A percentile compares a stretch with the other conserved stretches of the same genome.
phyloP scores from a whole-genome alignment of 2,113 vertebrate species.

The Oryzias melastigma region DNA sequence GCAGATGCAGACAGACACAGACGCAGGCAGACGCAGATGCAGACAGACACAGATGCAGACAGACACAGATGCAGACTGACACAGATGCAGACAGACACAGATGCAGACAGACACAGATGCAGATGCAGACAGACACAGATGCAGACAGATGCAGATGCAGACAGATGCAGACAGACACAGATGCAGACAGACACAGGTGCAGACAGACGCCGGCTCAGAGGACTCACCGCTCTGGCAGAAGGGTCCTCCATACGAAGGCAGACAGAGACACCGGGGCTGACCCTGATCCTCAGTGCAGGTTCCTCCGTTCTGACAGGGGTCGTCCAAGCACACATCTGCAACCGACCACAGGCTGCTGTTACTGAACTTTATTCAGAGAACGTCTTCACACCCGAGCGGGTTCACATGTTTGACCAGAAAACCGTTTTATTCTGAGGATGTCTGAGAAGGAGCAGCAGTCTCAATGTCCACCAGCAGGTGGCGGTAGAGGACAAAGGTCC shows the following conservation, averaged over 20 bases:
- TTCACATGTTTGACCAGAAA: too few species aligned
- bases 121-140: too few species aligned
- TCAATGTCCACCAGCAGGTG: constrained; percentile 29
- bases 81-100: too few species aligned
- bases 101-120: too few species aligned
- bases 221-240: constrained; percentile 83
- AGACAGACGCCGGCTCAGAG: not conserved
- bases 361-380: not conserved
- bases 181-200: too few species aligned
- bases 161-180: too few species aligned
- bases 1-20: too few species aligned
- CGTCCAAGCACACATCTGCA: constrained; percentile 85
- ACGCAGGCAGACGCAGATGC: too few species aligned
- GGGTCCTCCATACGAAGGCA: constrained; percentile 88
- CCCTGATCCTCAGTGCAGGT: constrained; percentile 81
- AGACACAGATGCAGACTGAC: too few species aligned
- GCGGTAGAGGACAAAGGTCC: constrained; percentile 34
- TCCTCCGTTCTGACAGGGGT: constrained; percentile 91
- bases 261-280: constrained; percentile 81
- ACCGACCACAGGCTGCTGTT: constrained; percentile 41
- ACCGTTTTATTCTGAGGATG: too few species aligned
- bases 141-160: not conserved
- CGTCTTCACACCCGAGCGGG: too few species aligned
- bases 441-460: not conserved
- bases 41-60: too few species aligned